Evolutionary conservation across 2,797 vertebrate genomes (phyloP), one percentile per base, ranked within the genome.

Genomic region (Propithecus perrieri): DNA sequence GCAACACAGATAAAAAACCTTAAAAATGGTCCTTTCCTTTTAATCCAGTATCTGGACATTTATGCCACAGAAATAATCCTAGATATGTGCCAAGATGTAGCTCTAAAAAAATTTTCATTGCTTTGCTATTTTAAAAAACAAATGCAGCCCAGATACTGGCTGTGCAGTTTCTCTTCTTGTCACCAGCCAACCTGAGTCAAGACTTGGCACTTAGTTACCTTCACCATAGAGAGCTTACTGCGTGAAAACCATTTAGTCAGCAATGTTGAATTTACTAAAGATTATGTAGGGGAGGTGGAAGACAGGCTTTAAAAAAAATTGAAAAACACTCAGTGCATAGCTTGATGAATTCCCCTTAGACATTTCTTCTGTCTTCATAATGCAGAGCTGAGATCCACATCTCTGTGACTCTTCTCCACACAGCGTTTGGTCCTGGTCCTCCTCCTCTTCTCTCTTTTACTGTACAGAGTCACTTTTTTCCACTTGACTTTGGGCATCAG

Each of bases 11-110:
- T 46, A 79, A 50, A 53, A 95, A 75, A 0, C 28, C 38, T 90
- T 87, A 90, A n/a, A 83, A 57, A 83, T 17, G 7, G 13, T 79
- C 20, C n/a, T 43, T 53, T 72, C 14, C 38, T 79, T 93, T 88
- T 50, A 86, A 85, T 74, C 15, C 35, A 95, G 17, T 78, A 35
- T 91, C 35, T 55, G 72, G 79, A 81, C 72, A 86, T 91, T 91
- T 79, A 55, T 94, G 91, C 41, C 61, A 89, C n/a, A 17, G 28
- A 89, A 57, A n/a, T 86, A 85, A 63, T 71, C 53, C 46, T 65
- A 46, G 76, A 83, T 14, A 35, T 57, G 41, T 90, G 33, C 9
- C 91, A 59, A 88, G 43, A 41, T 63, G 5, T 50, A 41, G n/a
- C 14, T 92, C 35, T 38, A 30, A 53, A 75, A 75, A 74, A 17